A percentile compares a stretch with the other conserved stretches of the same genome.
These are phyloP conservation scores for Micromys minutus DNA, from an alignment of 2,113 vertebrate species.

Conservation along the genomic window DNA sequence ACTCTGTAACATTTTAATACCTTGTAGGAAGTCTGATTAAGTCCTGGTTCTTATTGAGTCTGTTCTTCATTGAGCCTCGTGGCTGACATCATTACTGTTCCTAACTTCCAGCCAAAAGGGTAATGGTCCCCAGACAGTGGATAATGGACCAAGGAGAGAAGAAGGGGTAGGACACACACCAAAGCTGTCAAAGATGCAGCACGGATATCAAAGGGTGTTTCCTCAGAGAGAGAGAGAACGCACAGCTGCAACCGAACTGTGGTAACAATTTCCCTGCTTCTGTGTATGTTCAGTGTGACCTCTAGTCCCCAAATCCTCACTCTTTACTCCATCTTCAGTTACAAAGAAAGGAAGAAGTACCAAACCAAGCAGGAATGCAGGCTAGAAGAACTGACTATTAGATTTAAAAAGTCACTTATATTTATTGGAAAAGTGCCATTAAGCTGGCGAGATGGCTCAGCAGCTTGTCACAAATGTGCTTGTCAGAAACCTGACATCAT, in stretches of 20 bases:
- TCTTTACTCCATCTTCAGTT: conserved; percentile 27
- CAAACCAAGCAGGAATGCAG: background rate
- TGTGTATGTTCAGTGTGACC: conserved; percentile 15
- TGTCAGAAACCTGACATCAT: no score
- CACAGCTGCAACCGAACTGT: conserved; percentile 15
- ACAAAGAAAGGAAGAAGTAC: conserved; percentile 14
- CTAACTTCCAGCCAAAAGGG: conserved; percentile 46
- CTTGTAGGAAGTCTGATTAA: conserved; percentile 32
- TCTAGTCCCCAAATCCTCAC: conserved; percentile 48
- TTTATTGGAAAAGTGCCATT: background rate
- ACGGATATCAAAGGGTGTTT: background rate
- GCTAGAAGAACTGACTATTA: background rate
- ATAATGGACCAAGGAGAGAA: background rate
- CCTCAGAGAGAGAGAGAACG: background rate
- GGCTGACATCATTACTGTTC: conserved; percentile 48
- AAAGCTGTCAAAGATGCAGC: conserved; percentile 12
- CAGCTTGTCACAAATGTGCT: background rate
- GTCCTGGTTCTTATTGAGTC: conserved; percentile 17
- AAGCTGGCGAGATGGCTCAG: background rate
- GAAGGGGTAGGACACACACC: background rate
- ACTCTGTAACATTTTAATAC: conserved; percentile 34
- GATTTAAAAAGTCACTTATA: background rate
- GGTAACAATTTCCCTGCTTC: conserved; percentile 58
- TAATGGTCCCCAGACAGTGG: conserved; percentile 51
- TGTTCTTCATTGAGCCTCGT: conserved; percentile 51